Base-by-base conservation (phyloP, 1,140 invertebrate species). In the Drosophila sechellia region DNA sequence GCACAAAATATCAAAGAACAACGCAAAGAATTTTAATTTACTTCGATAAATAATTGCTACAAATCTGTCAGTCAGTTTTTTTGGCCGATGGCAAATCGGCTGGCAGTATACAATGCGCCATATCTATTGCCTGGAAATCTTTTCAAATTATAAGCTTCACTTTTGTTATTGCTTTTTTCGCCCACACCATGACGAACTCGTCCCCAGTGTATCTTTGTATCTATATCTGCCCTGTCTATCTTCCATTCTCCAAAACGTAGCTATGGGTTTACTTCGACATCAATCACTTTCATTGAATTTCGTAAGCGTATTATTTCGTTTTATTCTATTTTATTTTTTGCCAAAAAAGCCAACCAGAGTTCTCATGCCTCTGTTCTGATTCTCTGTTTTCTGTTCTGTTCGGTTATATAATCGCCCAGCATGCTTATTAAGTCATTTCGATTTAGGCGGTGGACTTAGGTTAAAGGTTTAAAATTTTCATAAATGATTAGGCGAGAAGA, bases 261-360 rank as follows among this genome's bases (percentile, higher is more conserved):
- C 79, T 75, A 63, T 17, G 72, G 63, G 50, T 76, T 70, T 49
- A 72, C 54, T 76, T 53, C 53, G 74, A 89, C 84, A 89, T 89
- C 85, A 89, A 89, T 89, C 84, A 89, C 84, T 89, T 89, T 89
- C 84, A 90, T 89, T 89, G 80, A 89, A 89, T 87, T 83, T 81
- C 68, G 76, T 83, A 87, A 86, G 64, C 45, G 54, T 60, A 66
- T 70, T 56, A 70, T 70, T 70, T 56, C 20, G 64, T 35, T 43
- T 43, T 22, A 20, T 63, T 43, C 17, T 57, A 5, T 22, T 13
- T 37, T 37, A 13, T 39, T 46, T 43, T n/a, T 3, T 40, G 34
- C 42, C 45, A 49, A 57, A 73, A 73, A 69, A 8, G 43, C 57
- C 17, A 74, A 34, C 48, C 55, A 57, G 17, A 71, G 20, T 55